Conservation (phyloP, 2,113 vertebrate species). For the Forbesichthys papilliferus region DNA sequence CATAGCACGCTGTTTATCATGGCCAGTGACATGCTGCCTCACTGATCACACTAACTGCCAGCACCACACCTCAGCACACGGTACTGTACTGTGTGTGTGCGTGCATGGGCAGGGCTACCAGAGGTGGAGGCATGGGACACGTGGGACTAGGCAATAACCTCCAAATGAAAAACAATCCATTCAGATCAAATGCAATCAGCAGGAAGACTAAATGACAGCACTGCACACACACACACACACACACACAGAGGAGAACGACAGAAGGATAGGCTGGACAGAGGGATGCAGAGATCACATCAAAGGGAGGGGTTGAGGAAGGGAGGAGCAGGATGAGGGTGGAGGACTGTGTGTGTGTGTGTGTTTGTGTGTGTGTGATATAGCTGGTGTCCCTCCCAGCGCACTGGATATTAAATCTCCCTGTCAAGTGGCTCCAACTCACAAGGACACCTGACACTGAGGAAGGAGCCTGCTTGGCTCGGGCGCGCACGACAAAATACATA, state of each 20-base stretch:
- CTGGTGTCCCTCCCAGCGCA: constrained; percentile 82
- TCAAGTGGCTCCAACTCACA: constrained; percentile 89
- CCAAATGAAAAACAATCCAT: constrained; percentile 76
- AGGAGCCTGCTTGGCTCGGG: constrained; percentile 51
- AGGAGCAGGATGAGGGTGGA: constrained; percentile 40
- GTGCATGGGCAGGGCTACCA: background rate
- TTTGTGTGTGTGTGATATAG: constrained; percentile 77
- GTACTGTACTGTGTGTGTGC: background rate
- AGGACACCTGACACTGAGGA: constrained; percentile 75
- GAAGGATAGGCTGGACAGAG: constrained; percentile 40
- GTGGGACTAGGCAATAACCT: constrained; percentile 63
- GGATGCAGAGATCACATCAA: constrained; percentile 79
- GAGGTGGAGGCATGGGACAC: background rate
- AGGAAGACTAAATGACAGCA: constrained; percentile 60
- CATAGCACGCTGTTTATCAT: background rate
- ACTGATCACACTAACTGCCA: constrained; percentile 60
- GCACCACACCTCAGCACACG: constrained; percentile 27
- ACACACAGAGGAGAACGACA: constrained; percentile 53
- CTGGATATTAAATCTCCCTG: constrained; percentile 92
- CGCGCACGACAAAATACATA: constrained; percentile 23
- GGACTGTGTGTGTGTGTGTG: constrained; percentile 5
- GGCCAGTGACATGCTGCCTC: constrained; percentile 35
- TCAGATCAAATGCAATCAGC: constrained; percentile 75
- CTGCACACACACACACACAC: constrained; percentile 63
- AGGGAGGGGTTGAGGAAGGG: constrained; percentile 67